Evolutionary conservation across 2,888 invertebrate species (phyloP).

Genomic region (Cataglyphis rosenhaueri): DNA sequence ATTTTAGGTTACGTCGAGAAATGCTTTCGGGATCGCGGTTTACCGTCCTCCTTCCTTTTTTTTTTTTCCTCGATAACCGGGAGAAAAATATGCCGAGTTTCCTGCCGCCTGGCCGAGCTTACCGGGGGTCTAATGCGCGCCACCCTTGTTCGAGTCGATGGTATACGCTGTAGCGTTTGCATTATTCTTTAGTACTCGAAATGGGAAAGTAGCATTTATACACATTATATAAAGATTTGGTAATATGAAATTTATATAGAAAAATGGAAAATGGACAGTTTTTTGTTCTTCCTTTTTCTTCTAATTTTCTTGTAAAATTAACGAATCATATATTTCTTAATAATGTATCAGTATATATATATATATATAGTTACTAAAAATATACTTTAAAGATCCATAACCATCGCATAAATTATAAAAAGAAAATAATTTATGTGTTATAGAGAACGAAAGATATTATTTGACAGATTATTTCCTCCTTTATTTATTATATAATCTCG

Average conservation of each 20-base stretch:
- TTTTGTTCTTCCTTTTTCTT: not conserved
- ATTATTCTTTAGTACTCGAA: conserved; percentile 52
- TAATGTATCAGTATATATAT: not conserved
- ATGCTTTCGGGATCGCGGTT: conserved; percentile 82
- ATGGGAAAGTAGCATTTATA: not conserved
- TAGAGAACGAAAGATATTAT: not conserved
- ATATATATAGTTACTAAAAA: not conserved
- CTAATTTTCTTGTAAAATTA: conserved; percentile 1
- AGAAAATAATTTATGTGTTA: not conserved
- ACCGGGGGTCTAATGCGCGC: conserved; percentile 67
- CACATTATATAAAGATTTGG: not conserved
- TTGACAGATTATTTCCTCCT: not conserved
- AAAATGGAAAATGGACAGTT: not conserved
- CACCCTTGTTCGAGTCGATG: conserved; percentile 57
- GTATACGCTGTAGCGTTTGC: conserved; percentile 45
- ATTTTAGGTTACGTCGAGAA: conserved; percentile 84
- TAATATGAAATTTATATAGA: conserved; percentile 12
- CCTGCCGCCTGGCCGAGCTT: conserved; percentile 74
- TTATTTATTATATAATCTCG: conserved; percentile 10
- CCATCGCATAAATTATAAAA: not conserved
- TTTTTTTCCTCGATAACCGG: conserved; percentile 65
- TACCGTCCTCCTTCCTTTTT: conserved; percentile 68
- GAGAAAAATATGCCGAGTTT: conserved; percentile 82
- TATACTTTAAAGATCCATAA: not conserved
- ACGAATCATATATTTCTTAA: not conserved